Conservation (phyloP, 2,113 vertebrate species). For the Steatornis caripensis region DNA sequence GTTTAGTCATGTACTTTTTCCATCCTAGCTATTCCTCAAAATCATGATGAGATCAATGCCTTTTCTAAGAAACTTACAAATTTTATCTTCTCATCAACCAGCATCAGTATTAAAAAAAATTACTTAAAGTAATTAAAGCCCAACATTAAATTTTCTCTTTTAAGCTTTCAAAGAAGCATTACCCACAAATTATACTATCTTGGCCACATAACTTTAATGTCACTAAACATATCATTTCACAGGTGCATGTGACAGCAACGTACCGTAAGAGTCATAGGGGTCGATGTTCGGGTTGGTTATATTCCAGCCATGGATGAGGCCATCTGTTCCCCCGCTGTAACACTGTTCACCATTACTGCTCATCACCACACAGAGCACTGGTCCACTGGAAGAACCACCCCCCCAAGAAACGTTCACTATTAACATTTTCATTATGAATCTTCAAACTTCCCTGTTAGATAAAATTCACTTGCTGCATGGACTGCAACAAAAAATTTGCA, state of each 20-base stretch:
- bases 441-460: background rate
- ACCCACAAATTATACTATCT: background rate
- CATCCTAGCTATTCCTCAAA: background rate
- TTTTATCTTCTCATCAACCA: background rate
- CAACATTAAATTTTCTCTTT: background rate
- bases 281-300: slow-evolving; percentile 94
- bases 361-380: slow-evolving; percentile 97
- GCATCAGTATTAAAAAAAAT: background rate
- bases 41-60: background rate
- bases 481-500: background rate
- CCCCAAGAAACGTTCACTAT: background rate
- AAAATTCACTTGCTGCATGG: background rate
- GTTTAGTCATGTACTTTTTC: background rate
- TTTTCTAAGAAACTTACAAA: background rate
- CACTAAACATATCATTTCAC: background rate
- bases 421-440: background rate
- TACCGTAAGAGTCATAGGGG: slow-evolving; percentile 96
- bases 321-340: slow-evolving; percentile 93
- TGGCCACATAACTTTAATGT: background rate
- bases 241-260: background rate
- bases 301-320: slow-evolving; percentile 95
- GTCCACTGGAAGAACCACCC: slow-evolving; percentile 77
- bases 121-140: background rate
- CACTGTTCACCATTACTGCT: slow-evolving; percentile 95
- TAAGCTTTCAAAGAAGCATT: background rate